These are phyloP conservation scores for Graptemys geographica DNA, from an alignment of 2,797 vertebrate species.

Conservation along the genomic window DNA sequence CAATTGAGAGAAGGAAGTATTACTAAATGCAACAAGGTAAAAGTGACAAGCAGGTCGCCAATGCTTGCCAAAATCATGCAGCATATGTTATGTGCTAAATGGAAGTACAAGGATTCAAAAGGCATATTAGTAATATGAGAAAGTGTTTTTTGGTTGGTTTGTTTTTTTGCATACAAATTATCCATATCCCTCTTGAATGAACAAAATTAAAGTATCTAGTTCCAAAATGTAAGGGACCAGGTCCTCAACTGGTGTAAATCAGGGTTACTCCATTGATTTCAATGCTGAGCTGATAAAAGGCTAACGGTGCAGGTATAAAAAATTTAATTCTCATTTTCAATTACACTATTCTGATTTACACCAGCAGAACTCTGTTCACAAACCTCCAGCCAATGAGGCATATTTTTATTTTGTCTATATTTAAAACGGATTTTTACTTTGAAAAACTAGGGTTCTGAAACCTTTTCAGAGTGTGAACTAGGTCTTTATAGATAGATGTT, in stretches of 20 bases:
- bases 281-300: accelerated
- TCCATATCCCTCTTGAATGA: neutral
- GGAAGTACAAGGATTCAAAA: neutral
- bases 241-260: neutral
- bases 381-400: accelerated
- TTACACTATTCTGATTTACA: neutral
- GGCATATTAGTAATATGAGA: neutral
- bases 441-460: neutral
- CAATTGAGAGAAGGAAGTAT: neutral
- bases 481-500: neutral
- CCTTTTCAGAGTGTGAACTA: accelerated
- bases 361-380: neutral
- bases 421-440: neutral
- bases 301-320: neutral
- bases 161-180: neutral
- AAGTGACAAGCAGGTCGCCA: neutral
- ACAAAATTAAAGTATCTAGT: neutral
- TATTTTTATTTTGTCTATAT: neutral
- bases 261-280: neutral
- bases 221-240: neutral
- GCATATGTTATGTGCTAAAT: neutral
- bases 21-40: neutral
- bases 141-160: neutral
- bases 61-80: neutral
- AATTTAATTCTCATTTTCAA: neutral